Percentiles rank a stretch among this genome's conserved stretches.
These are phyloP conservation scores for Nyctalus aviator DNA, from an alignment of 2,797 vertebrate species.

Conservation along the genomic window DNA sequence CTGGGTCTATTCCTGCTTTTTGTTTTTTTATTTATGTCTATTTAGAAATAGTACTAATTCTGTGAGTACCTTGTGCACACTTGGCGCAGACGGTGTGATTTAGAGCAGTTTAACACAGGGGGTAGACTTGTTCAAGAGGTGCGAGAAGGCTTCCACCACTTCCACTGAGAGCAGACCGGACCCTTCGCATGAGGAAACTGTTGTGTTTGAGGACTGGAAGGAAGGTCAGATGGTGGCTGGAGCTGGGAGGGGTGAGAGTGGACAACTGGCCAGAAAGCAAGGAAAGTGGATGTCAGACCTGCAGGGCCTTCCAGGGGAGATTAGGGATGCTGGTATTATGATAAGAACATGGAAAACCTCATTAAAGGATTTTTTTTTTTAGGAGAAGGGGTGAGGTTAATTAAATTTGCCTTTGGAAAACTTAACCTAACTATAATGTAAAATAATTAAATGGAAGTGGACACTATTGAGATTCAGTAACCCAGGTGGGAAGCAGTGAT, in stretches of 20 bases:
- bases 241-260: neutral
- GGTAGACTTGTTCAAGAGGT: neutral
- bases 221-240: neutral
- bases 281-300: neutral
- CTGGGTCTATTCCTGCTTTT: neutral
- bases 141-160: neutral
- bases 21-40: neutral
- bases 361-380: neutral
- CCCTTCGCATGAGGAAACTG: fast-evolving
- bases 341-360: neutral
- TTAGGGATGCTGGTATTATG: neutral
- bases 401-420: neutral
- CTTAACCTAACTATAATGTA: neutral
- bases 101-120: neutral
- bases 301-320: neutral
- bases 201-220: neutral
- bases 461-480: neutral
- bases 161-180: neutral
- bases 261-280: neutral
- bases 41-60: neutral
- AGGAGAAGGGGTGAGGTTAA: neutral
- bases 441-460: neutral
- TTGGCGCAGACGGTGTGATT: neutral
- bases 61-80: neutral
- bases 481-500: neutral